Conservation (phyloP, 1,140 invertebrate genomes). For the Daktulosphaira vitifoliae region DNA sequence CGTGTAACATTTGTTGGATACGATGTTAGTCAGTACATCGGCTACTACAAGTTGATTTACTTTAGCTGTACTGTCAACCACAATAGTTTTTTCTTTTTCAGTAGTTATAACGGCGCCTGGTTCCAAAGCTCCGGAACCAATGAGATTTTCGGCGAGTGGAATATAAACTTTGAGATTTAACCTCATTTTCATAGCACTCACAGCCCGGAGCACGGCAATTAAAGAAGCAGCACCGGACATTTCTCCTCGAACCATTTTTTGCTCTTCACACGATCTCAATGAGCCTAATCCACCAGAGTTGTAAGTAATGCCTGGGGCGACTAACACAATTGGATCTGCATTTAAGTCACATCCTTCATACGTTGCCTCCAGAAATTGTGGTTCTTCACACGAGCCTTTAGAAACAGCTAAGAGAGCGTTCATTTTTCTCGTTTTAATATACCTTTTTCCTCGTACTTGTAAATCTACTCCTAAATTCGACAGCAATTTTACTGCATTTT, state of each 20-base stretch:
- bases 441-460: too few species aligned
- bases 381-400: constrained; percentile 54
- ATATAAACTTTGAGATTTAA: constrained; percentile 50
- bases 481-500: too few species aligned
- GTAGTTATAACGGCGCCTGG: constrained; percentile 58
- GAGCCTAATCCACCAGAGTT: constrained; percentile 59
- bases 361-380: constrained; percentile 53
- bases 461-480: too few species aligned
- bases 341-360: constrained; percentile 44
- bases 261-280: constrained; percentile 51
- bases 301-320: constrained; percentile 57
- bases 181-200: constrained; percentile 49
- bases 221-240: constrained; percentile 60
- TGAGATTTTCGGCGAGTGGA: constrained; percentile 57
- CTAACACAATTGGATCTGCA: constrained; percentile 43
- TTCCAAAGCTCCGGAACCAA: constrained; percentile 51
- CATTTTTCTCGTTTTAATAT: constrained; percentile 55
- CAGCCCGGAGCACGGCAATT: constrained; percentile 48
- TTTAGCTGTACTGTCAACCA: constrained; percentile 58
- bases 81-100: constrained; percentile 57
- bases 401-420: constrained; percentile 53
- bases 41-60: constrained; percentile 56
- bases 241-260: constrained; percentile 56
- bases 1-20: constrained; percentile 47
- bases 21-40: constrained; percentile 52